Base-by-base conservation (phyloP, 2,113 vertebrate genomes). In the Steatornis caripensis region DNA sequence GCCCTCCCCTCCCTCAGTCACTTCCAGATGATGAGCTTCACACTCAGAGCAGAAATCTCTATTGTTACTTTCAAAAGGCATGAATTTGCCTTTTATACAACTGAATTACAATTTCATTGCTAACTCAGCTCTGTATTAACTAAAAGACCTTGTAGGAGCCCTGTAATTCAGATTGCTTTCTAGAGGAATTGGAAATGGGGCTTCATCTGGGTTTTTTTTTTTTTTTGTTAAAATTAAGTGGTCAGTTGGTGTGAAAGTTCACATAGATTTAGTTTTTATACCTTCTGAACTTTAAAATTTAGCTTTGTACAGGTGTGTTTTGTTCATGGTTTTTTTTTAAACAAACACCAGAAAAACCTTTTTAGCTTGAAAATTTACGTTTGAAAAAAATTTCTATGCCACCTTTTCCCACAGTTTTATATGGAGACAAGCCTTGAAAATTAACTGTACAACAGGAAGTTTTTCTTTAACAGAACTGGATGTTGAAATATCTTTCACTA, bases 71-170 rank as follows among this genome's bases (percentile, higher is more conserved):
- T 84, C 61, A 91, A 95, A 89, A 57, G 74, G 43, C 51, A 94
- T 21, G 43, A 51, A 93, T 96, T 93, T 89, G 61, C 75, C 82
- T 93, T 93, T 91, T 84, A 78, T 43, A 64, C 65, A 84, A 87
- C 39, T 54, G 43, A 89, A 70, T 71, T 75, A 87, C 29, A 66
- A 20, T 78, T 77, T 84, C 61, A 82, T 54, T 84, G 60, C n/a
- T 34, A 72, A 18, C 4, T 68, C 5, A 53, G 20, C 2, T 51
- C 43, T 58, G 8, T 17, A 46, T n/a, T 37, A 88, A 41, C 14
- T n/a, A 78, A 49, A 79, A 36, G 22, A 79, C 10, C 34, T 55
- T 17, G 11, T 6, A 55, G 43, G 15, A 37, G 5, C 5, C 8
- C 17, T 72, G 20, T 32, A 89, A 84, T 61, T 27, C 18, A 9